Percentiles rank a stretch among this genome's conserved stretches.
Evolutionary conservation across 1,140 invertebrate species (phyloP).

Genomic region (Tetraneura akinire): DNA sequence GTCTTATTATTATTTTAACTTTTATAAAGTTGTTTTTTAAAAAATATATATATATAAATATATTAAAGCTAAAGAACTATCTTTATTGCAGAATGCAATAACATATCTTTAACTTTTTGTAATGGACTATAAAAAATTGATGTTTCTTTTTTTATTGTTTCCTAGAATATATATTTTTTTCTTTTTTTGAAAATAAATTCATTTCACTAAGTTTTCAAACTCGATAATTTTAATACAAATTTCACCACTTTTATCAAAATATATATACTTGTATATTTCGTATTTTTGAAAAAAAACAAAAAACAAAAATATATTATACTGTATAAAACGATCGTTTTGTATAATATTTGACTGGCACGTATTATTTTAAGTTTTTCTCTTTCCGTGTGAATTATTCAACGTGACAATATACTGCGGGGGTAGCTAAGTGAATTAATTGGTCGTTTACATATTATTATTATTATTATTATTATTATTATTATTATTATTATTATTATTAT

Average conservation of each 20-base stretch:
- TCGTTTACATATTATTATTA: no score
- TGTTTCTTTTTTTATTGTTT: slow-evolving; percentile 14
- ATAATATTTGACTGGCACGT: no score
- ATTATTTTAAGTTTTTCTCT: no score
- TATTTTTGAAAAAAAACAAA: no score
- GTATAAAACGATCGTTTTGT: no score
- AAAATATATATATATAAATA: no score
- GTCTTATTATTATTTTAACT: slow-evolving; percentile 12
- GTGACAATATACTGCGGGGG: neutral
- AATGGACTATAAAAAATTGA: slow-evolving; percentile 4
- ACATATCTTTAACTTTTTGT: slow-evolving; percentile 29
- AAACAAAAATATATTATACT: no score
- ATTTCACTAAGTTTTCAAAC: neutral
- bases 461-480: no score
- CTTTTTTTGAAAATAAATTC: neutral
- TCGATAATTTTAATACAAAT: slow-evolving; percentile 6
- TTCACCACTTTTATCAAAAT: neutral
- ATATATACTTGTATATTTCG: no score
- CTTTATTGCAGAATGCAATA: slow-evolving; percentile 1
- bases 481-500: no score
- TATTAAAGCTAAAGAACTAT: neutral
- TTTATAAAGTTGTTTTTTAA: neutral
- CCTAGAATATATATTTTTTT: neutral
- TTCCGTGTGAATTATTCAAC: slow-evolving; percentile 1
- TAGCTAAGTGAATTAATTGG: no score